Percentiles rank a stretch among this genome's conserved stretches.
Evolutionary conservation across 2,888 invertebrate species (phyloP).

Genomic region (Phengaris arion): DNA sequence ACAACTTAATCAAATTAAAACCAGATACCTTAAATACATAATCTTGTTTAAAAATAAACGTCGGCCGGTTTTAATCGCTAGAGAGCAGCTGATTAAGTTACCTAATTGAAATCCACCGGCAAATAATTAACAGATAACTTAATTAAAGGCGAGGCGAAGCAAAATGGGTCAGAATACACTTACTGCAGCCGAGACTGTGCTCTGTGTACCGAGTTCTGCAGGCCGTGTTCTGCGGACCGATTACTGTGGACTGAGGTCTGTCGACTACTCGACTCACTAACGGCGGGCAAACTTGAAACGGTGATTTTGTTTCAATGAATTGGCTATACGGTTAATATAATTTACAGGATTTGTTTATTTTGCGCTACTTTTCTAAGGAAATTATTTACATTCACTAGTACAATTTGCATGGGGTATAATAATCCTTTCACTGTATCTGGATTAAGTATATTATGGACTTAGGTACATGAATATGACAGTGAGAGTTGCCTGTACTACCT

Average conservation of each 20-base stretch:
- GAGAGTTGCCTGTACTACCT: too few species aligned
- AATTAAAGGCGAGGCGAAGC: neutral
- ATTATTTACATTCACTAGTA: neutral
- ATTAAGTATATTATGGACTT: too few species aligned
- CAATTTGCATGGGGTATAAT: neutral
- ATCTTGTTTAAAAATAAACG: constrained; percentile 1
- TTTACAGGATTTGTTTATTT: neutral
- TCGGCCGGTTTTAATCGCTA: neutral
- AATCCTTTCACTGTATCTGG: neutral
- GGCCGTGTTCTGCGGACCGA: neutral
- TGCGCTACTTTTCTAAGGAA: neutral
- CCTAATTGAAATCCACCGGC: constrained; percentile 9
- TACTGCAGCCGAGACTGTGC: neutral
- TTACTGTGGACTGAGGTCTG: neutral
- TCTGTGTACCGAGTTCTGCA: neutral
- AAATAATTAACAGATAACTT: constrained; percentile 15
- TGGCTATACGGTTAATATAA: neutral
- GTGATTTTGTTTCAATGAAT: neutral
- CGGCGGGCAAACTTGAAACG: neutral
- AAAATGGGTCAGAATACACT: neutral
- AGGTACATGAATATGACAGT: too few species aligned
- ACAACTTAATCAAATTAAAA: neutral
- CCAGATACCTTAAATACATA: neutral
- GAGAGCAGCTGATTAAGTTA: neutral
- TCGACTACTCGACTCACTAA: neutral